These are phyloP conservation scores for Drosophila bocki DNA, from an alignment of 1,140 invertebrate species.

Conservation along the genomic window DNA sequence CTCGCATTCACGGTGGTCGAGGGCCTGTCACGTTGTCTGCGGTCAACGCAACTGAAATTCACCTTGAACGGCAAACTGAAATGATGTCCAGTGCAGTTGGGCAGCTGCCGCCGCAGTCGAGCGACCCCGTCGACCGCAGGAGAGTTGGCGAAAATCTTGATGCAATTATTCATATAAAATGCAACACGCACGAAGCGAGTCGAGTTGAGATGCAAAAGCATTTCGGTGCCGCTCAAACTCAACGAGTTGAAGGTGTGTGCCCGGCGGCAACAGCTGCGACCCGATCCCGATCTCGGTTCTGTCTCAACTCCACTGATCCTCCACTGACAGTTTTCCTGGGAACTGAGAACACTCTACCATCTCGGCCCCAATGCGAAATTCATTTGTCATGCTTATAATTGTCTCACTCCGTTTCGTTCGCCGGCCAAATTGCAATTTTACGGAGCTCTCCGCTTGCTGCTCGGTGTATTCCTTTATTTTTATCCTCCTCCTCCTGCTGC, in stretches of 20 bases:
- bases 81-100: slow-evolving; percentile 36
- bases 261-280: slow-evolving; percentile 65
- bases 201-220: slow-evolving; percentile 35
- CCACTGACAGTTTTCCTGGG: slow-evolving; percentile 72
- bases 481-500: slow-evolving; percentile 11
- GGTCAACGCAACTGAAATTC: slow-evolving; percentile 68
- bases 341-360: slow-evolving; percentile 23
- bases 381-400: slow-evolving; percentile 84
- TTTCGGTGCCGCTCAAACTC: slow-evolving; percentile 12
- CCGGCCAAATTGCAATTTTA: slow-evolving; percentile 71
- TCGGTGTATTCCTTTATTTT: slow-evolving; percentile 15
- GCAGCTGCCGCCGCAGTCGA: slow-evolving; percentile 25
- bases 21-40: slow-evolving; percentile 70
- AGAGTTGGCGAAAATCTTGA: slow-evolving; percentile 68
- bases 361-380: slow-evolving; percentile 74
- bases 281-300: slow-evolving; percentile 46
- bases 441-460: slow-evolving; percentile 28
- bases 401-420: slow-evolving; percentile 66
- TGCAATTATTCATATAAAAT: slow-evolving; percentile 78
- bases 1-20: slow-evolving; percentile 68
- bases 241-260: slow-evolving; percentile 70
- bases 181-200: slow-evolving; percentile 23
- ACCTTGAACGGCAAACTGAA: slow-evolving; percentile 63
- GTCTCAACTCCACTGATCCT: slow-evolving; percentile 38
- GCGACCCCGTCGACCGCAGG: slow-evolving; percentile 25